These are phyloP conservation scores for Frieseomelitta varia DNA, from an alignment of 1,140 invertebrate species.

Conservation along the genomic window DNA sequence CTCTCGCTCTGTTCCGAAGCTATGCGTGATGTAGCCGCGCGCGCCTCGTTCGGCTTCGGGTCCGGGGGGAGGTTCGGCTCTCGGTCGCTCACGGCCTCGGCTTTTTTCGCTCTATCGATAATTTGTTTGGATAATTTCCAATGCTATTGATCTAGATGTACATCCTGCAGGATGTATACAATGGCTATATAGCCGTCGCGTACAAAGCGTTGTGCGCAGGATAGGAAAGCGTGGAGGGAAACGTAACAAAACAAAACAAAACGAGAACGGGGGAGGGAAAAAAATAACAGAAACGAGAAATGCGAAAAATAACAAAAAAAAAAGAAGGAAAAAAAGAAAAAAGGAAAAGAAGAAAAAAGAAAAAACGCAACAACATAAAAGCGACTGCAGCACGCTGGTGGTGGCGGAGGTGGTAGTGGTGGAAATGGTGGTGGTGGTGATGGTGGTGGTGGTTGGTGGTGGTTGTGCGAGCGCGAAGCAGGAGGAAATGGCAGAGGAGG, in stretches of 20 bases:
- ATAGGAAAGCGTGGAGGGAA: constrained; percentile 42
- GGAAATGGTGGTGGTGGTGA: too few species aligned
- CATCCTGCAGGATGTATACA: constrained; percentile 80
- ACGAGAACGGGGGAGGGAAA: neutral
- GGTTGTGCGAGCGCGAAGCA: constrained; percentile 51
- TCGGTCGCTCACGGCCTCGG: constrained; percentile 67
- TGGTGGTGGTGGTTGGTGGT: neutral
- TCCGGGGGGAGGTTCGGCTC: neutral
- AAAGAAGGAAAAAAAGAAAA: neutral
- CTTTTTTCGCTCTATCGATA: constrained; percentile 81
- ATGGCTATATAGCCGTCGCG: constrained; percentile 75
- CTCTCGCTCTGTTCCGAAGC: constrained; percentile 63
- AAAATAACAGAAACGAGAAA: constrained; percentile 40
- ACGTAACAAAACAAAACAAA: constrained; percentile 31
- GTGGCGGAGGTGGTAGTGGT: too few species aligned
- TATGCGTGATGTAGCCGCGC: constrained; percentile 79
- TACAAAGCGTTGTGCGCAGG: constrained; percentile 62
- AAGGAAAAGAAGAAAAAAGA: neutral
- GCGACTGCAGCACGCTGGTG: neutral
- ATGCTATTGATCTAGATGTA: constrained; percentile 83
- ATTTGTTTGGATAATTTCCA: constrained; percentile 83
- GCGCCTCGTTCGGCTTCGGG: constrained; percentile 66
- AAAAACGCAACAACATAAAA: constrained; percentile 48
- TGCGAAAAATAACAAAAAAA: constrained; percentile 22
- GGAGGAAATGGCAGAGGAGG: constrained; percentile 70